Evolutionary conservation across 1,140 invertebrate species (phyloP), one percentile per base, ranked within the genome.

Genomic region (Rhagoletis pomonella): DNA sequence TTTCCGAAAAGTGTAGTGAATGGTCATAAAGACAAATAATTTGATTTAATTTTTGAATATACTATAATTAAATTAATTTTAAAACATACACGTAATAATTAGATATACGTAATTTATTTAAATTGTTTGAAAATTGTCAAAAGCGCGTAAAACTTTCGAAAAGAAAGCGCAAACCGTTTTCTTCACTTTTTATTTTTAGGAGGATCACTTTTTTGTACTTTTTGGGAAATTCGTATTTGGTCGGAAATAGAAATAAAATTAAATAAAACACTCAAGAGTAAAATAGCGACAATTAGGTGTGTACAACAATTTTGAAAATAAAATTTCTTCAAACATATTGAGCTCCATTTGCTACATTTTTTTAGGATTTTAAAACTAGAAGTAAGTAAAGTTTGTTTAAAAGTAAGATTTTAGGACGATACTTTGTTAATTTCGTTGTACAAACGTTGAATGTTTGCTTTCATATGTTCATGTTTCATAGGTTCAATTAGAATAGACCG

Each of bases 11-110:
- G 47, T 77, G 64, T 39, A 29, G 64, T 19, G 44, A 81, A 81
- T 55, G 73, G 7, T 9, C 73, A 29, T 81, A 81, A 55, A 73
- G 12, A 12, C 19, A 81, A 55, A 19, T 81, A 81, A 55, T 19
- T 69, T 42, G 44, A 81, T 58, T 73, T 81, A 81, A 81, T 55
- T 81, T 81, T 81, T 81, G 73, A 73, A 19, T 81, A 58, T 19
- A 55, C 19, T 55, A 55, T 55, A 81, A 81, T 81, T 81, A 81
- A 19, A 19, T 81, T 81, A 81, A 50, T 55, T 81, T 47, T 81
- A 55, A 81, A 81, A 81, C 69, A 81, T 81, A 81, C 17, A 81
- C 73, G 73, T 55, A 81, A 81, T 81, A 81, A 19, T 81, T 62
- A 62, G n/a, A 62, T 17, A 62, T 12, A 62, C 0, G 47, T 81